Percentiles rank a stretch among this genome's conserved stretches.
These are phyloP conservation scores for Corydoras sp. DNA, from an alignment of 2,113 vertebrate species.

Conservation along the genomic window DNA sequence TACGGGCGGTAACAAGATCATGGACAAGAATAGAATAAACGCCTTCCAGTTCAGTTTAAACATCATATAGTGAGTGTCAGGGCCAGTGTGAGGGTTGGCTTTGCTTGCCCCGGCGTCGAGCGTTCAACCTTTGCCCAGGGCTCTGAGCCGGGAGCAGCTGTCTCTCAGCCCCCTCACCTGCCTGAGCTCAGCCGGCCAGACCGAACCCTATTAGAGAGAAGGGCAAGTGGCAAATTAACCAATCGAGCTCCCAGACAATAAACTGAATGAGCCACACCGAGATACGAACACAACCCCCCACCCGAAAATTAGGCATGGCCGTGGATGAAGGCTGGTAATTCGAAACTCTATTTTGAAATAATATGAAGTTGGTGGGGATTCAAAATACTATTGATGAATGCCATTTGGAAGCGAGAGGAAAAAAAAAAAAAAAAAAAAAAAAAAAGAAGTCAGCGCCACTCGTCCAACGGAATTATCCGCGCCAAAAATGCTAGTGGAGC, in stretches of 20 bases:
- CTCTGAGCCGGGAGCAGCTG: conserved; percentile 15
- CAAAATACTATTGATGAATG: conserved; percentile 5
- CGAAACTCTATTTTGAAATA: conserved; percentile 16
- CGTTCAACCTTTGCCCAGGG: neutral
- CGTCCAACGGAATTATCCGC: conserved; percentile 13
- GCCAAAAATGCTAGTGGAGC: conserved; percentile 29
- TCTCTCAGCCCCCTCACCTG: conserved; percentile 27
- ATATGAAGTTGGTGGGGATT: conserved; percentile 13
- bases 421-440: neutral
- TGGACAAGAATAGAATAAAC: no score
- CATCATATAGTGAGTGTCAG: no score
- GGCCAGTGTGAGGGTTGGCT: no score
- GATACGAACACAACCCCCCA: conserved; percentile 1
- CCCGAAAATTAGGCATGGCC: conserved; percentile 2
- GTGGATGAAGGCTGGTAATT: conserved; percentile 4
- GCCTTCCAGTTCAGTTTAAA: no score
- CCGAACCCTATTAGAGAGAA: conserved; percentile 26
- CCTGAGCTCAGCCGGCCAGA: conserved; percentile 29
- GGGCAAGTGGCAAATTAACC: conserved; percentile 36
- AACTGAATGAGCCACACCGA: neutral
- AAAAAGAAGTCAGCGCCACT: neutral
- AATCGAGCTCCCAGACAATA: conserved; percentile 32
- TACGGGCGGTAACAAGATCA: no score
- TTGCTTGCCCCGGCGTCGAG: neutral
- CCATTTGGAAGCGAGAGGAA: neutral